Evolutionary conservation across 2,797 vertebrate genomes (phyloP), one percentile per base, ranked within the genome.

Genomic region (Micropoecilia bifurca): DNA sequence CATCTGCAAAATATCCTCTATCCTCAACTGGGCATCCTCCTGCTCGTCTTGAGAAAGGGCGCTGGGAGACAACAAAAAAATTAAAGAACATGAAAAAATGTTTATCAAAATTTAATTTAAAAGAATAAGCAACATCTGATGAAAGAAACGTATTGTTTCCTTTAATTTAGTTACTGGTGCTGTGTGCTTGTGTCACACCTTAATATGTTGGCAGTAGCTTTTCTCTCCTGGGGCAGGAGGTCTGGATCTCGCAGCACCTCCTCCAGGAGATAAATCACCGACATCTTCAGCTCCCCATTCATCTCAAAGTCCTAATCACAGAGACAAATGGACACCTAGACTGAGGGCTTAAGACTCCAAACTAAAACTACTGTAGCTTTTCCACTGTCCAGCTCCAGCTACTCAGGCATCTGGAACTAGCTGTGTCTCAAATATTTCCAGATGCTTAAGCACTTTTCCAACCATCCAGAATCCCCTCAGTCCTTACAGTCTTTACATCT

Each of bases 211-310:
- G 97, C 97, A 1, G 98, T 97, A 82, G 98, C 98, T 95, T 99
- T 99, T 77, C 97, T 97, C 95, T 99, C 98, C 91, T 99, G 98
- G 74, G 98, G 97, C 81, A 99, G 96, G 71, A 99, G 96, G 84
- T 99, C 98, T n/a, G 97, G 98, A 84, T 99, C 98, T 93, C 97
- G 95, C 79, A 99, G 94, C 87, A 99, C 97, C 91, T 99, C 98
- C 93, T 99, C 98, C 80, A 99, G 93, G 81, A 99, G 96, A 90
- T 96, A 97, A 76, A 99, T 94, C 81, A 99, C 97, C 0, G 96
- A 96, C 95, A 97, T 97, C 94, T 99, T 99, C 88, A 99, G 91
- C 82, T 99, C 97, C 0, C 95, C 95, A 76, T 97, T 97, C 95
- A 98, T 95, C 85, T 99, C 98, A 94, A 99, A 99, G 95, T 99